These are phyloP conservation scores for Piprites chloris DNA, from an alignment of 2,113 vertebrate species.

Conservation along the genomic window DNA sequence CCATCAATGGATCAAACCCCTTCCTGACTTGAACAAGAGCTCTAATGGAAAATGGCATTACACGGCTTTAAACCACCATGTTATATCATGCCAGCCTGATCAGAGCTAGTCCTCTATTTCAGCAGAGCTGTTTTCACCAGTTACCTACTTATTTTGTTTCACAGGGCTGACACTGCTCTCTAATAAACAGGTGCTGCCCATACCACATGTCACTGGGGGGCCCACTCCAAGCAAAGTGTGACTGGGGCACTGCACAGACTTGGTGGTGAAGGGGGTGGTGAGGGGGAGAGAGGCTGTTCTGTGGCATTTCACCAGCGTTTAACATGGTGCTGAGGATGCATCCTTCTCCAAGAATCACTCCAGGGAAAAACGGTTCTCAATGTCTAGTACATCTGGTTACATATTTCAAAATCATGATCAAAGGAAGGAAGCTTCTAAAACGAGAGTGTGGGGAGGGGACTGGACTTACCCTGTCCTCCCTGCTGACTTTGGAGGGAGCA, in stretches of 20 bases:
- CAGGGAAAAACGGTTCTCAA: neutral
- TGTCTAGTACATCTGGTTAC: neutral
- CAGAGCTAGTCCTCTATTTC: neutral
- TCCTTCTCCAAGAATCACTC: neutral
- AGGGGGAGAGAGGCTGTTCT: neutral
- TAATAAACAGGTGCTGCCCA: neutral
- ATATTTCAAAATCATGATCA: neutral
- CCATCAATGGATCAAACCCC: constrained; percentile 40
- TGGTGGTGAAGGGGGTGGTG: neutral
- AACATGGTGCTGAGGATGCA: neutral
- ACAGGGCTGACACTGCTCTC: neutral
- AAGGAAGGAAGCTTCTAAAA: neutral
- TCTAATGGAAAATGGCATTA: constrained; percentile 37
- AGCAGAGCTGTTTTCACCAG: neutral
- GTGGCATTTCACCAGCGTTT: neutral
- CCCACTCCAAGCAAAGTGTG: neutral
- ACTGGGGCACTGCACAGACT: neutral
- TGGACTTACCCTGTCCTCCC: neutral
- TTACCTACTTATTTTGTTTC: neutral
- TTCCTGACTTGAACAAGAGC: neutral
- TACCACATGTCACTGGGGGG: neutral
- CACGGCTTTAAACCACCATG: neutral
- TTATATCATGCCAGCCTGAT: neutral
- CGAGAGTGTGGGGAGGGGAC: neutral
- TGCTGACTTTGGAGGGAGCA: neutral